Percentiles rank a stretch among this genome's conserved stretches.
Conservation (phyloP, 2,797 vertebrate species). For the Danio tinwini region DNA sequence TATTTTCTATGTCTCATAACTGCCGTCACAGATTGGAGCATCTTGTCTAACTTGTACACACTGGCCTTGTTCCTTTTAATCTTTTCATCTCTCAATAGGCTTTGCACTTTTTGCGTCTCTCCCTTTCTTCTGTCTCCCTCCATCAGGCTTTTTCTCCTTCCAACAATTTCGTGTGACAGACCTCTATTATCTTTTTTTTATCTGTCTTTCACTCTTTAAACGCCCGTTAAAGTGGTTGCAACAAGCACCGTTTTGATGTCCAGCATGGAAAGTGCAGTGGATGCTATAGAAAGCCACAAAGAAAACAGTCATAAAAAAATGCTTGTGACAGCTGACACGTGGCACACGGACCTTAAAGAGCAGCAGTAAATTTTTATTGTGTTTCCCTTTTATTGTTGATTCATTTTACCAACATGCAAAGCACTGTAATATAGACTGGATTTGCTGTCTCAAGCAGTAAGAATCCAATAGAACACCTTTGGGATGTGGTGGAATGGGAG, state of each 20-base stretch:
- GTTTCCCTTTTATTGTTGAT: slow-evolving; percentile 48
- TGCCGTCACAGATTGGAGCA: slow-evolving; percentile 41
- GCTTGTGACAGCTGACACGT: slow-evolving; percentile 20
- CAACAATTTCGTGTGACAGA: slow-evolving; percentile 52
- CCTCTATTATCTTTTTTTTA: slow-evolving; percentile 40
- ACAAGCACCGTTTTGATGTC: slow-evolving; percentile 28
- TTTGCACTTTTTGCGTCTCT: slow-evolving; percentile 33
- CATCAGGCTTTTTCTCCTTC: slow-evolving; percentile 27
- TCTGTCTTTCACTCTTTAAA: slow-evolving; percentile 34
- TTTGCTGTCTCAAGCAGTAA: slow-evolving; percentile 52
- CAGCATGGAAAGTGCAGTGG: slow-evolving; percentile 8
- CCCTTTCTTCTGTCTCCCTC: slow-evolving; percentile 48
- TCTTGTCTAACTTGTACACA: slow-evolving; percentile 45
- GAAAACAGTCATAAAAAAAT: slow-evolving; percentile 12
- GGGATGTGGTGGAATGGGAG: no score
- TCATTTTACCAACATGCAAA: slow-evolving; percentile 42
- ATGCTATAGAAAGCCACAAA: slow-evolving; percentile 19
- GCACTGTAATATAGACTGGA: slow-evolving; percentile 38
- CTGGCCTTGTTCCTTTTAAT: slow-evolving; percentile 59
- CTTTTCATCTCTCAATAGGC: slow-evolving; percentile 58
- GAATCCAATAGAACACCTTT: background rate
- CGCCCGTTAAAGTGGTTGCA: slow-evolving; percentile 38
- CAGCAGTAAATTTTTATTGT: slow-evolving; percentile 39
- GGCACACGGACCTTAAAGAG: slow-evolving; percentile 25
- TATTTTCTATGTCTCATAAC: slow-evolving; percentile 53